Base-by-base conservation (phyloP, 2,888 invertebrate genomes). In the Zeuzera pyrina region DNA sequence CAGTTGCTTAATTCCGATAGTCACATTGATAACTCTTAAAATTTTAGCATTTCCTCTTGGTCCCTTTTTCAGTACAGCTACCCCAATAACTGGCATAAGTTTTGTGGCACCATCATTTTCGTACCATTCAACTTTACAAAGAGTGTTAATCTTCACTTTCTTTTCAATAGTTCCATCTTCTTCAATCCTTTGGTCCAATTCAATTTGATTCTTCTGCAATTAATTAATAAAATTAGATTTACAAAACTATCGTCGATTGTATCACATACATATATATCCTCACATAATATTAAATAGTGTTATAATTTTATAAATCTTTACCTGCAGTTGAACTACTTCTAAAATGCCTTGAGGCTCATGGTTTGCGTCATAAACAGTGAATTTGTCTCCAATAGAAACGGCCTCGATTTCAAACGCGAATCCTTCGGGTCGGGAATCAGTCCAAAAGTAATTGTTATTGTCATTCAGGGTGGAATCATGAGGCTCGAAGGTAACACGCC, bases 381-480 rank as follows among this genome's bases (percentile, higher is more conserved):
- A 91, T 57, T 89, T 89, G 47, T 91, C 89, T 11, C 90, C 90
- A 33, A 86, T 72, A 8, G 88, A 87, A 3, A 91, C 83, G 1
- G 89, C 87, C 54, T 89, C 88, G 38, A 89, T 71, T 58, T 89
- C 89, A 64, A 92, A 91, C 16, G 88, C 89, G 59, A 88, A 92
- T 30, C 92, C 92, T 61, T 88, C 88, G 1, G 88, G 87, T 40
- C 87, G 77, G 19, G 90, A 91, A 71, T 92, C 92, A 13, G 90
- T 89, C 90, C 91, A 92, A 77, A 92, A 92, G 65, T 89, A 91
- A 57, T 90, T 89, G 29, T 85, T 79, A 60, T 91, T 91, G 40
- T 87, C 83, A 69, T 90, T 90, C 25, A 89, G 79, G 22, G 84
- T 81, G 16, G 84, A 85, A 26, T 83, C 76, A 33, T 86, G 76